Base-by-base conservation (phyloP, 2,113 vertebrate genomes). In the Podarcis raffonei region DNA sequence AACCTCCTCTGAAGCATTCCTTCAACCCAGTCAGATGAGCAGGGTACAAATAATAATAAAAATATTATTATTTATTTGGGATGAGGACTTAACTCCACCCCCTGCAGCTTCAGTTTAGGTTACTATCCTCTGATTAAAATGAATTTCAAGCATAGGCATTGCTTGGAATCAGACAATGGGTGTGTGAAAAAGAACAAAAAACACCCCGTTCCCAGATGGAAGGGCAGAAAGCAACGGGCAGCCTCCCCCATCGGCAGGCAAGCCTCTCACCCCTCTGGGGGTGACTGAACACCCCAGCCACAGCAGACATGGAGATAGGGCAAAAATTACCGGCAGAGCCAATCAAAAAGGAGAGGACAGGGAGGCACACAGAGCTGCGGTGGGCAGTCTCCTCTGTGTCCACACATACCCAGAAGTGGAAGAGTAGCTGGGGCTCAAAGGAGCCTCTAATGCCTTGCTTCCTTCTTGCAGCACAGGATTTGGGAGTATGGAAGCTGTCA, bases 61-160 rank as follows among this genome's bases (percentile, higher is more conserved):
- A 53, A 12, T 53, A 12, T 11, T 53, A 53, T 48, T 53, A 53
- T 53, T 53, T 11, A 53, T 53, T 53, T 53, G 48, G 48, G 48
- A 12, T 53, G 11, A 12, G 11, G 48, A 53, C 48, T 53, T 53
- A 53, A 53, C 48, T 53, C 48, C 48, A 53, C 48, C 48, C 48
- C 48, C 48, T 53, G 48, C 48, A 53, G 48, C 48, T 53, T 12
- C 48, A 53, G 48, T 53, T 53, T 53, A 11, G 59, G 13, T 62
- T 62, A 69, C 25, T 89, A 89, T 53, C 81, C 91, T 89, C 91
- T 91, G 62, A 90, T 90, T 89, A 92, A 65, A 81, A 32, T 89
- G 78, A 85, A 91, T 85, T 42, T 76, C 85, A 93, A 87, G 8
- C 1, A 90, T 77, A 86, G 15, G 89, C 27, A 72, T 30, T 30